Conservation (phyloP, 2,797 vertebrate species). For the Brachyrhaphis roseni region DNA sequence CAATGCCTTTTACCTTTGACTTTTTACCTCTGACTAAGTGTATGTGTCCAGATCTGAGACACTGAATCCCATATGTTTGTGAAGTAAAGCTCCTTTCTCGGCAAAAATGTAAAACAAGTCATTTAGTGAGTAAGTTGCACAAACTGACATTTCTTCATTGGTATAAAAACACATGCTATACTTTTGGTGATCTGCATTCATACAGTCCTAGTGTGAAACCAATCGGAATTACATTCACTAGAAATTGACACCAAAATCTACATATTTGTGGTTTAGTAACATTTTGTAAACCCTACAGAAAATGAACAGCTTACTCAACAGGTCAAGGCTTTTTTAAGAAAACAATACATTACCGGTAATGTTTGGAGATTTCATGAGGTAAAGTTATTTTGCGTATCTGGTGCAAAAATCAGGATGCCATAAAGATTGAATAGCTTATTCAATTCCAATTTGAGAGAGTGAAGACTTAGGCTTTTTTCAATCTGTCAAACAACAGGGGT, state of each 20-base stretch:
- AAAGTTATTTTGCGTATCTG: neutral
- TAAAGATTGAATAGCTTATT: neutral
- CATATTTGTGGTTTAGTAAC: neutral
- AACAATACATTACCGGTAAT: neutral
- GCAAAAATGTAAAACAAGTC: neutral
- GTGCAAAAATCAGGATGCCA: neutral
- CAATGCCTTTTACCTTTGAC: neutral
- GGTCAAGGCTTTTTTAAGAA: neutral
- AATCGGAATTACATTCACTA: neutral
- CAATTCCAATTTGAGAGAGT: neutral
- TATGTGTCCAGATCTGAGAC: neutral
- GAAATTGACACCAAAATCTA: neutral
- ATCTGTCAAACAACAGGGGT: neutral
- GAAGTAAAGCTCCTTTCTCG: neutral
- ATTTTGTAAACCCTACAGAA: neutral
- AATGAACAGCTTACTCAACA: neutral
- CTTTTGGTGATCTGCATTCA: neutral
- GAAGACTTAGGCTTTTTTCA: neutral
- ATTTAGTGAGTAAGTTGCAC: neutral
- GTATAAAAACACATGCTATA: constrained; percentile 4
- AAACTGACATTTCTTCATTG: neutral
- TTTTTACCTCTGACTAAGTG: neutral
- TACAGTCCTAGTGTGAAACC: neutral
- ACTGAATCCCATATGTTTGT: neutral
- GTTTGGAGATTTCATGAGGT: neutral